phyloP scores from a whole-genome alignment of 1,140 invertebrate species.

The Maniola jurtina region DNA sequence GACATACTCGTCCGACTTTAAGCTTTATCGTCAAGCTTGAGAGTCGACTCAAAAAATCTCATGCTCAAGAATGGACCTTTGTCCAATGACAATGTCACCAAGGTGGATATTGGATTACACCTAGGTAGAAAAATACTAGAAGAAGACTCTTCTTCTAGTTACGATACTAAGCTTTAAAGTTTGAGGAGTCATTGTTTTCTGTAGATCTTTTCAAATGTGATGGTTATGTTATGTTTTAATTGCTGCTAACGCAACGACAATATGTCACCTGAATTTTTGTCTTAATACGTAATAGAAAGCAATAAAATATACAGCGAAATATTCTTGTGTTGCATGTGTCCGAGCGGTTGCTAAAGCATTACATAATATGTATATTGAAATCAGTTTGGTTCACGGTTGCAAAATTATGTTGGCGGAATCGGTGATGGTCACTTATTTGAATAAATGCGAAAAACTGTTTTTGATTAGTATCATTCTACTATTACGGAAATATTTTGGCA shows the following conservation, averaged over 20 bases:
- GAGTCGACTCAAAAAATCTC: too few species aligned
- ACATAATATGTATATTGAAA: slow-evolving; percentile 5
- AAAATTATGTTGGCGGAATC: not conserved
- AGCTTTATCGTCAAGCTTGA: too few species aligned
- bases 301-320: slow-evolving; percentile 6
- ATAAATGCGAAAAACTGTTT: not conserved
- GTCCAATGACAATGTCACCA: too few species aligned
- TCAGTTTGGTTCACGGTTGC: slow-evolving; percentile 1
- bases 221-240: not conserved
- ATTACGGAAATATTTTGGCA: not conserved
- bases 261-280: not conserved
- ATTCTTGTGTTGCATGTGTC: not conserved
- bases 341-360: slow-evolving; percentile 8
- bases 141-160: too few species aligned
- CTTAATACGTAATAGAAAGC: slow-evolving; percentile 9
- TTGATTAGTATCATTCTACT: not conserved
- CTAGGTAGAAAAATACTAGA: too few species aligned
- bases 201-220: not conserved
- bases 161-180: too few species aligned
- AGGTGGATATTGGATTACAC: too few species aligned
- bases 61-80: too few species aligned
- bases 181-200: not conserved
- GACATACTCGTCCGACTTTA: too few species aligned
- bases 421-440: slow-evolving; percentile 10
- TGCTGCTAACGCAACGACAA: not conserved